phyloP scores from a whole-genome alignment of 2,113 vertebrate species.

The Oncorhynchus kisutch region DNA sequence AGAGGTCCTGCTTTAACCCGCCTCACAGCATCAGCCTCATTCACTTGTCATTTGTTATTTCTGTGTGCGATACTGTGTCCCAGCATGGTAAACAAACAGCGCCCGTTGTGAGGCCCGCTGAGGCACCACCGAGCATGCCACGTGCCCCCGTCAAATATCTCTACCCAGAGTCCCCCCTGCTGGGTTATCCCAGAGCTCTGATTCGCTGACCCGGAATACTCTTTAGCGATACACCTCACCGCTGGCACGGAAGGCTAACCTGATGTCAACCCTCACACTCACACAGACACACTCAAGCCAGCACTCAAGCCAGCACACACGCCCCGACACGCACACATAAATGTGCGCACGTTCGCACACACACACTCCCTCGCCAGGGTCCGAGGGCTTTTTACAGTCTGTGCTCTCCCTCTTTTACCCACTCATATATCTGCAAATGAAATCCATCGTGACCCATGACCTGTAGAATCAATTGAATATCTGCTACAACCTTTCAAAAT shows the following conservation, averaged over 20 bases:
- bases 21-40: background rate
- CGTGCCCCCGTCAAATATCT: background rate
- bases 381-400: background rate
- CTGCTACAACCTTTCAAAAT: background rate
- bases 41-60: background rate
- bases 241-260: constrained; percentile 9
- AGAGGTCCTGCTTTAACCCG: background rate
- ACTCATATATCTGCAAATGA: background rate
- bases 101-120: background rate
- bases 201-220: constrained; percentile 27
- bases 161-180: constrained; percentile 9
- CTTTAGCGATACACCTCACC: constrained; percentile 20
- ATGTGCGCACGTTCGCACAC: no score
- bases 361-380: no score
- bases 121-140: background rate
- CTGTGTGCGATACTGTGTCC: background rate
- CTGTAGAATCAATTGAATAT: background rate
- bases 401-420: background rate
- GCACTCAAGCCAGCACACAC: no score
- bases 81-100: background rate
- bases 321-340: no score
- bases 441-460: background rate
- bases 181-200: constrained; percentile 24
- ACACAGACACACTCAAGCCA: no score
- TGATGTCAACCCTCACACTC: background rate